These are phyloP conservation scores for Steatocranus sp. DNA, from an alignment of 2,797 vertebrate genomes.

Conservation along the genomic window DNA sequence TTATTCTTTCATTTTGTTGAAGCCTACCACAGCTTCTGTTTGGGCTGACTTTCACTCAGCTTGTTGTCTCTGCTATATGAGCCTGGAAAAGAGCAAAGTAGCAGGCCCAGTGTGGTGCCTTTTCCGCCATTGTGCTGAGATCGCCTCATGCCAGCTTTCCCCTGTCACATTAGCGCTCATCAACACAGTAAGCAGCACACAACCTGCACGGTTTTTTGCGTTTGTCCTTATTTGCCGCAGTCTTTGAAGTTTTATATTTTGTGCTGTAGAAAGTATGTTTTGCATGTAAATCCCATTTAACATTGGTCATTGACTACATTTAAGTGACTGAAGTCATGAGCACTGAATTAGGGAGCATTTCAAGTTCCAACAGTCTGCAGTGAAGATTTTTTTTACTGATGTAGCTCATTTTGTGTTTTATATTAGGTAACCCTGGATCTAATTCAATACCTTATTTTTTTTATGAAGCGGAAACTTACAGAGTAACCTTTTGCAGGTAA, in stretches of 20 bases:
- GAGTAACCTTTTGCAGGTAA: background rate
- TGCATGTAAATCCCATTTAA: background rate
- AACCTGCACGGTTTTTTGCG: background rate
- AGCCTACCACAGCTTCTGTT: constrained; percentile 1
- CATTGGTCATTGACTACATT: background rate
- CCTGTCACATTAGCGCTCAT: constrained; percentile 76
- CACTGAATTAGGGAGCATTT: background rate
- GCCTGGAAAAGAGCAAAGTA: constrained; percentile 71
- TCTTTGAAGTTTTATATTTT: background rate
- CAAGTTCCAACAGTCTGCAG: background rate
- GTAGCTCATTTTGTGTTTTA: background rate
- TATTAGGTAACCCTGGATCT: background rate
- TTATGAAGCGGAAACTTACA: background rate
- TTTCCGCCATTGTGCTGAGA: constrained; percentile 61
- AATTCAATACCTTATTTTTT: background rate
- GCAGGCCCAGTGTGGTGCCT: constrained; percentile 70
- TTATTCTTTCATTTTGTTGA: background rate
- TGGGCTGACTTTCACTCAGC: constrained; percentile 22
- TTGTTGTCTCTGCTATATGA: constrained; percentile 24
- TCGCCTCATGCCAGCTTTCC: constrained; percentile 69
- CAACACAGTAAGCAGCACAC: constrained; percentile 42
- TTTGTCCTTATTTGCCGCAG: background rate
- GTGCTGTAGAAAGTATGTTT: background rate
- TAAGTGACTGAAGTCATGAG: background rate
- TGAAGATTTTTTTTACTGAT: background rate